Percentiles rank a stretch among this genome's conserved stretches.
Conservation (phyloP, 2,797 vertebrate species). For the Streptopelia turtur region DNA sequence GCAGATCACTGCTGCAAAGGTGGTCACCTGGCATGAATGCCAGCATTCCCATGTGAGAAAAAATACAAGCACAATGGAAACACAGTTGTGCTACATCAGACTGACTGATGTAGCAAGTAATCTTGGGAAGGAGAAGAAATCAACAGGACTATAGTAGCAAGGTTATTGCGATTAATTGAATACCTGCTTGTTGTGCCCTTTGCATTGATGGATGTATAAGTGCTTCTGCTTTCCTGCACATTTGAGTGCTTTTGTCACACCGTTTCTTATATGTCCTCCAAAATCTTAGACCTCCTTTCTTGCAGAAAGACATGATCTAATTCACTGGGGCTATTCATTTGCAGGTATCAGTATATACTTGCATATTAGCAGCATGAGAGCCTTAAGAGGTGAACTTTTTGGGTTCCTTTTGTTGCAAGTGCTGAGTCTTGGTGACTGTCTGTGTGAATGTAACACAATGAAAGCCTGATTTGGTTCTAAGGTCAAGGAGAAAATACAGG, state of each 20-base stretch:
- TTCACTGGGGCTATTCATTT: background rate
- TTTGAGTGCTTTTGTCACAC: background rate
- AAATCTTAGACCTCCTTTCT: background rate
- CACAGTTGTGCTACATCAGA: accelerated
- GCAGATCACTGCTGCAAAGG: background rate
- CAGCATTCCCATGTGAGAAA: background rate
- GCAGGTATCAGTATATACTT: background rate
- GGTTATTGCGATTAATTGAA: background rate
- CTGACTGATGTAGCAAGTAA: background rate
- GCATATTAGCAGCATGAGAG: background rate
- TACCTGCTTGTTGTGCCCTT: background rate
- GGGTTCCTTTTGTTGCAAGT: background rate
- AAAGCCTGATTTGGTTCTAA: background rate
- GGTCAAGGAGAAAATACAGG: background rate
- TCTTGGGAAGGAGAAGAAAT: background rate
- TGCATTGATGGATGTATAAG: background rate
- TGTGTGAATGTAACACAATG: background rate
- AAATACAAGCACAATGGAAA: background rate
- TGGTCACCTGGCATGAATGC: background rate
- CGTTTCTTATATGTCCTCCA: background rate
- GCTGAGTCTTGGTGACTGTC: background rate
- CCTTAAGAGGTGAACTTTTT: background rate
- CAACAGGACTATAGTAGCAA: background rate
- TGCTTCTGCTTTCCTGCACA: background rate
- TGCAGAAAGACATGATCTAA: background rate